A percentile compares a stretch with the other conserved stretches of the same genome.
These are phyloP conservation scores for Drosophila nebulosa DNA, from an alignment of 1,140 invertebrate genomes.

Conservation along the genomic window DNA sequence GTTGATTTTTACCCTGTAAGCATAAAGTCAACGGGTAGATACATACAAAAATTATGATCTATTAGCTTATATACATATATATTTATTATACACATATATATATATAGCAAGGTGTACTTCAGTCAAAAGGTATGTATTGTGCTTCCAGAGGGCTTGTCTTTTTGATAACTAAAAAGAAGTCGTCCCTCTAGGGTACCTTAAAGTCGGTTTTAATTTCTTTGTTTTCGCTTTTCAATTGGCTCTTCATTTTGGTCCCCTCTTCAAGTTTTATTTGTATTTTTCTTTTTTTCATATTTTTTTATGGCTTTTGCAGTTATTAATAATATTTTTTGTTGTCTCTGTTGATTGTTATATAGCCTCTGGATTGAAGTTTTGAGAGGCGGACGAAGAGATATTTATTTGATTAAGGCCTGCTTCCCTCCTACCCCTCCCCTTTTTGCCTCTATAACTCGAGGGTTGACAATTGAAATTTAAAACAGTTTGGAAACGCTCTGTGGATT, in stretches of 20 bases:
- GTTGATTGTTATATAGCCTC: conserved; percentile 65
- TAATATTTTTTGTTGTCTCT: conserved; percentile 49
- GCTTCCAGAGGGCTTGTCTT: background rate
- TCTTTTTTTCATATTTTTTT: conserved; percentile 50
- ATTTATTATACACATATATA: too few relatives aligned
- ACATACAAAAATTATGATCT: too few relatives aligned
- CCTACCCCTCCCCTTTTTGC: background rate
- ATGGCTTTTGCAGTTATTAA: conserved; percentile 61
- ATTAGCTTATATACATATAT: too few relatives aligned
- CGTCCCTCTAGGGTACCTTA: background rate
- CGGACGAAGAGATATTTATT: conserved; percentile 1
- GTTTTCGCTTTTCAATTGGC: conserved; percentile 36
- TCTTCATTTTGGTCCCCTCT: background rate
- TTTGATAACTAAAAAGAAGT: conserved; percentile 13
- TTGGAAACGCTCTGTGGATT: background rate
- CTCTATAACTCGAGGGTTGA: background rate
- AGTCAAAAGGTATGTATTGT: too few relatives aligned
- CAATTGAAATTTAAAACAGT: background rate
- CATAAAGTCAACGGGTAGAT: background rate
- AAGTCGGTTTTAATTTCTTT: background rate
- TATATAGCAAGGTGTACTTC: too few relatives aligned
- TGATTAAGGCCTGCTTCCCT: background rate
- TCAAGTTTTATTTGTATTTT: conserved; percentile 26
- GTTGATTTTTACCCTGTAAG: background rate
- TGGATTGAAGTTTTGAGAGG: background rate